Evolutionary conservation across 2,113 vertebrate species (phyloP), one percentile per base, ranked within the genome.

Genomic region (Pandion haliaetus): DNA sequence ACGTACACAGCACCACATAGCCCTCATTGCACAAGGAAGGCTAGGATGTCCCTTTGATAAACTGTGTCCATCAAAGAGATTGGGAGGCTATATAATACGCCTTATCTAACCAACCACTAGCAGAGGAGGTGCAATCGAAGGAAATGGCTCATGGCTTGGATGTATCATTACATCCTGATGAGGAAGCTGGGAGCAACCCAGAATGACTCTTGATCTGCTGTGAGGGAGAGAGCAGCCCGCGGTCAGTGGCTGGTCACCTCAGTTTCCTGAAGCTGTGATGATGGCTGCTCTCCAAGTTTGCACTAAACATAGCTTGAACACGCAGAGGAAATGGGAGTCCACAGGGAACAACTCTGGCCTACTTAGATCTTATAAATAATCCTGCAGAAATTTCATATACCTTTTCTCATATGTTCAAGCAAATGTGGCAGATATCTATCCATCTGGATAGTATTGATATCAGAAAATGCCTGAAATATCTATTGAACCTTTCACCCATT

Each of bases 1-100:
- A 96, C 89, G 77, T 97, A 95, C 72, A 52, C 86, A 93, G 29
- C 23, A 59, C 29, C 65, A 78, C 2, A 0, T 36, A 42, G 40
- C 59, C 34, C 55, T 54, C 21, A 45, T 58, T 19, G 20, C 47
- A 59, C 42, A 62, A 70, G 83, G 82, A 96, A 95, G 59, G 14
- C 50, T 95, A 94, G 88, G 86, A 96, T 8, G 6, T 92, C 26
- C 86, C 88, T 92, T 86, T 74, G 72, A 95, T 88, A 96, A 95
- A 78, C 34, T 47, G 47, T 47, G 55, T 94, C 80, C 77, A 88
- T 86, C 80, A 95, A 95, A 96, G 79, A 86, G 63, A 32, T 28
- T 71, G 32, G 50, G 34, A 73, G 45, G 38, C 94, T 93, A 6
- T 89, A 67, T 86, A 92, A 88, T 58, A n/a, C 47, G 21, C 40